phyloP scores from a whole-genome alignment of 2,113 vertebrate genomes.

The Loxodonta africana region DNA sequence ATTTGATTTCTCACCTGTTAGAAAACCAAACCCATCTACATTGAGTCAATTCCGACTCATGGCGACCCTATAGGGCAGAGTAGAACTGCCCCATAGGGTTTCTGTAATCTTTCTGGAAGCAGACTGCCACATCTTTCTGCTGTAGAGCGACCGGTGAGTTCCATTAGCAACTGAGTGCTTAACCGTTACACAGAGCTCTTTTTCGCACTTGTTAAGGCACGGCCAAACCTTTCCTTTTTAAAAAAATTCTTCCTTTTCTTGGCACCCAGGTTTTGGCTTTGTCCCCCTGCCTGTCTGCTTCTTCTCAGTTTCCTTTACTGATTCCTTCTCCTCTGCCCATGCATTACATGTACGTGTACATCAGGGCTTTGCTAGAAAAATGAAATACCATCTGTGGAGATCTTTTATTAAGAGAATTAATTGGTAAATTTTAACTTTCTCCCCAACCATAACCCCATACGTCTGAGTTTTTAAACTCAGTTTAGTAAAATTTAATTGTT shows the following conservation, averaged over 20 bases:
- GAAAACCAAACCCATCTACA: no score
- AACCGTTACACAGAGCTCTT: no score
- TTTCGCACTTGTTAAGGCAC: not conserved
- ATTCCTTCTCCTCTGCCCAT: not conserved
- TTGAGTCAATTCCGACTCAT: no score
- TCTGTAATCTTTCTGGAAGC: no score
- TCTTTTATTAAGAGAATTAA: not conserved
- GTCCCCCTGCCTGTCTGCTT: not conserved
- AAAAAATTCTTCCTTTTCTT: not conserved
- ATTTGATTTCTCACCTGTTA: not conserved
- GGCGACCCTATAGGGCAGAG: no score
- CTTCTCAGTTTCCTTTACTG: no score
- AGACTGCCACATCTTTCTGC: no score
- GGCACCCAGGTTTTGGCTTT: not conserved
- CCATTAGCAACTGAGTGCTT: no score
- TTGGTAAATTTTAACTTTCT: not conserved
- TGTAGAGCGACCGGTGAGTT: no score
- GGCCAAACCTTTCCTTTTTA: not conserved
- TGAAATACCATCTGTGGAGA: not conserved
- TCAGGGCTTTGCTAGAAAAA: no score
- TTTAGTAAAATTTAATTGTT: not conserved
- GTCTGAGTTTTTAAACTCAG: not conserved
- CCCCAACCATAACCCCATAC: not conserved
- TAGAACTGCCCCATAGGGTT: no score
- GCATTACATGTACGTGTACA: accelerated